phyloP scores from a whole-genome alignment of 2,113 vertebrate genomes.

The Lota lota region DNA sequence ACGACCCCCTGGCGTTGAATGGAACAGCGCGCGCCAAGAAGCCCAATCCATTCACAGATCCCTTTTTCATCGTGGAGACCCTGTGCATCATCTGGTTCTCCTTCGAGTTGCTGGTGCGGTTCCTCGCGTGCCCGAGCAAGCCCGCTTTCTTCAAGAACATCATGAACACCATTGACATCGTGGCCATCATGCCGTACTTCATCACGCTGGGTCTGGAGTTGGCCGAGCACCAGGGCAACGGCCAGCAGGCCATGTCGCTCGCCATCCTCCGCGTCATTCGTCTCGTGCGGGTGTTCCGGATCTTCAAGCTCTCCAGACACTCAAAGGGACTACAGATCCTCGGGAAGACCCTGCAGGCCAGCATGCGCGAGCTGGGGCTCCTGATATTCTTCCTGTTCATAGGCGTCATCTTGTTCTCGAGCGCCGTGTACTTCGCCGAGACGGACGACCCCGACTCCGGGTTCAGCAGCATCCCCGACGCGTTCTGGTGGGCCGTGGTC shows the following conservation, averaged over 20 bases:
- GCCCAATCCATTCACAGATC: slow-evolving; percentile 83
- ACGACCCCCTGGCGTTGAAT: slow-evolving; percentile 48
- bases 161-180: slow-evolving; percentile 92
- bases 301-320: slow-evolving; percentile 94
- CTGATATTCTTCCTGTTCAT: slow-evolving; percentile 96
- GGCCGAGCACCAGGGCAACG: slow-evolving; percentile 85
- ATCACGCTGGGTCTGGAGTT: slow-evolving; percentile 90
- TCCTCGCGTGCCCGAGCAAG: slow-evolving; percentile 89
- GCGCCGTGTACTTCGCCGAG: slow-evolving; percentile 95
- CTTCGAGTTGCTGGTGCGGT: slow-evolving; percentile 89
- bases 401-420: slow-evolving; percentile 93
- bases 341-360: slow-evolving; percentile 88
- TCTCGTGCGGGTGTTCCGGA: slow-evolving; percentile 89
- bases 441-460: slow-evolving; percentile 85
- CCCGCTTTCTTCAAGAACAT: slow-evolving; percentile 88
- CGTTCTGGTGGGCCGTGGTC: slow-evolving; percentile 97
- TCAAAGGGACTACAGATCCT: slow-evolving; percentile 94
- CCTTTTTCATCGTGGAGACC: slow-evolving; percentile 94
- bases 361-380: slow-evolving; percentile 91
- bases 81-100: slow-evolving; percentile 94
- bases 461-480: slow-evolving; percentile 91
- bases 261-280: slow-evolving; percentile 92
- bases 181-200: slow-evolving; percentile 93
- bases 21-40: slow-evolving; percentile 60
- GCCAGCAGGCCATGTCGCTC: slow-evolving; percentile 91